Evolutionary conservation across 35 echinoderm and acorn worm genomes (phyloP).

Genomic region (Lytechinus pictus): DNA sequence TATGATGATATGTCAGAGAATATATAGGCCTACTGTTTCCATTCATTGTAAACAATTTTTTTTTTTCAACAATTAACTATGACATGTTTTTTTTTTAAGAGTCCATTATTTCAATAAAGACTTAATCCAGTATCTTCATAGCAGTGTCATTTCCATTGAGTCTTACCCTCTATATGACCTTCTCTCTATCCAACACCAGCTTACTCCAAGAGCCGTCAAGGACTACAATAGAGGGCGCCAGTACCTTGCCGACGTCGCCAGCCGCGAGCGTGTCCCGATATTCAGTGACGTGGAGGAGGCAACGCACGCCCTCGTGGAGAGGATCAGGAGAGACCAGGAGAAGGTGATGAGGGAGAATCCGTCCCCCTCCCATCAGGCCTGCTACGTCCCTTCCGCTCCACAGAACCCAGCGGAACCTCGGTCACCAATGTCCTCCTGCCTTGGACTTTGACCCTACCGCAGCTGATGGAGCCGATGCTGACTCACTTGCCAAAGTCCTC

Average conservation of each 20-base stretch:
- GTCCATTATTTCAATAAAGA: too few species aligned
- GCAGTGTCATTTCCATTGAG: neutral
- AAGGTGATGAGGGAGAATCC: constrained; percentile 32
- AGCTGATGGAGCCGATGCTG: neutral
- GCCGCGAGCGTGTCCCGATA: constrained; percentile 76
- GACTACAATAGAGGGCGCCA: constrained; percentile 94
- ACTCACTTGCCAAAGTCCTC: neutral
- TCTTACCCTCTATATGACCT: neutral
- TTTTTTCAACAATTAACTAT: too few species aligned
- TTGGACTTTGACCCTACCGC: neutral
- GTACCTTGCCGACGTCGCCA: constrained; percentile 88
- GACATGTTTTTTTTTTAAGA: too few species aligned
- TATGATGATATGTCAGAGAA: too few species aligned
- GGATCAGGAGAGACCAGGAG: constrained; percentile 70
- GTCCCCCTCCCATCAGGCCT: constrained; percentile 7
- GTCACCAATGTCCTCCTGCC: neutral
- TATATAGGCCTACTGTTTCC: too few species aligned
- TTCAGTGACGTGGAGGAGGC: constrained; percentile 82
- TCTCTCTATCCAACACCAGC: constrained; percentile 39
- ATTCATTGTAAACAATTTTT: too few species aligned
- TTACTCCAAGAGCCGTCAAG: constrained; percentile 79
- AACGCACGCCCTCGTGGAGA: constrained; percentile 67
- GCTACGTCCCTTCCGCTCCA: neutral
- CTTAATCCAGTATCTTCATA: too few species aligned
- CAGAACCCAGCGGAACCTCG: neutral